Evolutionary conservation across 1,140 invertebrate species (phyloP).

Genomic region (Tetraneura akinire): DNA sequence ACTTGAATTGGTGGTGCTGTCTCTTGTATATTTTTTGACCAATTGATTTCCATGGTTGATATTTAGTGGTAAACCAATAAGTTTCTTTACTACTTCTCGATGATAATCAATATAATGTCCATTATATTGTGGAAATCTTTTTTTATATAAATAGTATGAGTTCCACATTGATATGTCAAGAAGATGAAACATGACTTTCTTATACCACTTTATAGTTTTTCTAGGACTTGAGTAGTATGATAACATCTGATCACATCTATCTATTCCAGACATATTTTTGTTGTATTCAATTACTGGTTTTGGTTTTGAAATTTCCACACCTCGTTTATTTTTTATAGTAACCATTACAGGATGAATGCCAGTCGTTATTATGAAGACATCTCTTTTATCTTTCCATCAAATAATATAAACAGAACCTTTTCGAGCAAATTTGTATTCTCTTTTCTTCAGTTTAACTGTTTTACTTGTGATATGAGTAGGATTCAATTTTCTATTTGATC

Average conservation of each 20-base stretch:
- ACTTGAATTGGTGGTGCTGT: neutral
- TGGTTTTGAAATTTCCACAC: too few relatives aligned
- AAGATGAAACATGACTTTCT: conserved; percentile 44
- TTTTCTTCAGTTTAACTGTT: too few relatives aligned
- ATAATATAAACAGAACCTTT: too few relatives aligned
- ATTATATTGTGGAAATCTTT: conserved; percentile 13
- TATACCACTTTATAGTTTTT: conserved; percentile 48
- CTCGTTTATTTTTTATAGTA: too few relatives aligned
- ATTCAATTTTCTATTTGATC: too few relatives aligned
- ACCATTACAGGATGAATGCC: too few relatives aligned
- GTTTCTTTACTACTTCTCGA: neutral
- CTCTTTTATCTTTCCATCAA: too few relatives aligned
- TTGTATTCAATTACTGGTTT: too few relatives aligned
- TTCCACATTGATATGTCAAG: conserved; percentile 17
- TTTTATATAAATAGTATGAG: conserved; percentile 12
- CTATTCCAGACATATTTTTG: conserved; percentile 46
- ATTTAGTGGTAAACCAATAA: conserved; percentile 13
- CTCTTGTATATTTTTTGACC: neutral
- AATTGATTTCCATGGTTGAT: conserved; percentile 11
- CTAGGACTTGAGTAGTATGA: conserved; percentile 41
- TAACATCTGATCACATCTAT: conserved; percentile 49
- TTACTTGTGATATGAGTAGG: too few relatives aligned
- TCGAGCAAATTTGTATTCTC: too few relatives aligned
- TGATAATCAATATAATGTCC: conserved; percentile 18
- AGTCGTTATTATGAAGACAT: too few relatives aligned